Evolutionary conservation across 2,113 vertebrate genomes (phyloP).

Genomic region (Oophaga pumilio): DNA sequence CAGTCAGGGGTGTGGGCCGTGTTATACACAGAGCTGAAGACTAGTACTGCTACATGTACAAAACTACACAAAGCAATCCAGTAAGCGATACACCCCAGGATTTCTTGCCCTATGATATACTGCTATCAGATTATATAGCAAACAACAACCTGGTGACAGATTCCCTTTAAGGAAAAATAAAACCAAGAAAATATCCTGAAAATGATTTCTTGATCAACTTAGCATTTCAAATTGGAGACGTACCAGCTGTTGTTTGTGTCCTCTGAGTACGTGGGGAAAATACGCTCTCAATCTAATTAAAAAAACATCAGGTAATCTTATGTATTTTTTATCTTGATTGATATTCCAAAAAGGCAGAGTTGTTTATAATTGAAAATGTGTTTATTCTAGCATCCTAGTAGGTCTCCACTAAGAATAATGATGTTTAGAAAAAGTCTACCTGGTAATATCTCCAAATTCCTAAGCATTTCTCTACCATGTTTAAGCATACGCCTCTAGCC

Average conservation of each 20-base stretch:
- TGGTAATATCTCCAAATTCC: neutral
- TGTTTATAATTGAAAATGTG: conserved; percentile 23
- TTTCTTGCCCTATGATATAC: too few species aligned
- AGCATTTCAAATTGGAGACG: conserved; percentile 31
- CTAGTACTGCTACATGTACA: too few species aligned
- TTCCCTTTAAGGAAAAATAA: neutral
- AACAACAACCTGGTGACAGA: too few species aligned
- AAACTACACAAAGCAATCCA: too few species aligned
- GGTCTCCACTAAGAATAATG: neutral
- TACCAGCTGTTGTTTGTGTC: conserved; percentile 37
- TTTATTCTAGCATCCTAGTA: conserved; percentile 9
- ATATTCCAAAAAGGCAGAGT: conserved; percentile 4
- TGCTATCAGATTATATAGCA: too few species aligned
- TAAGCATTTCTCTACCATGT: neutral
- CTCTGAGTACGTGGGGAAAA: neutral
- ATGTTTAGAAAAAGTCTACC: neutral
- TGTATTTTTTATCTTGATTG: conserved; percentile 37
- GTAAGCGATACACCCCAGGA: too few species aligned
- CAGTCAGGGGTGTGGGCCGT: too few species aligned
- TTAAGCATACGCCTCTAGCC: neutral
- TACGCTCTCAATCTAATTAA: conserved; percentile 23
- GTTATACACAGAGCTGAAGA: too few species aligned
- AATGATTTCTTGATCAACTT: conserved; percentile 35
- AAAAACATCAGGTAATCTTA: conserved; percentile 39
- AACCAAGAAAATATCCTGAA: neutral